Base-by-base conservation (phyloP, 30 jellyfish, hydroid and myxozoan genomes). In the Hydra vulgaris region DNA sequence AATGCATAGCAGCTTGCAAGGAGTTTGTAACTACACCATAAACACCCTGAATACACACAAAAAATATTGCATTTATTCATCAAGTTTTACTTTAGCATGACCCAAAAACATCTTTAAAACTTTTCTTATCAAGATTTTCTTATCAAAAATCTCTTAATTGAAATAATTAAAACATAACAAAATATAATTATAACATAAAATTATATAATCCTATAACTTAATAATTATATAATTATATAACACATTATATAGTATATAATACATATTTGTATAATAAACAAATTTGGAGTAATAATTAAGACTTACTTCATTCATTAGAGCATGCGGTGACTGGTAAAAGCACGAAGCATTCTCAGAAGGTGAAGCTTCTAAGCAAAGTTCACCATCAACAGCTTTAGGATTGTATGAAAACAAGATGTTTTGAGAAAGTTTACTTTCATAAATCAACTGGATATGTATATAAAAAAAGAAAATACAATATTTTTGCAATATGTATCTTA, bases 311-410 rank as follows among this genome's bases (percentile, higher is more conserved):
- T 85, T 89, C 97, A 90, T 90, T 27, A 90, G 77, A n/a, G 97
- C 97, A 77, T 87, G 97, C 0, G 97, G 83, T 4, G 88, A 55
- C 53, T 86, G 91, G 81, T 80, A 66, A 85, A 90, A 90, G 68
- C 86, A 90, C 66, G 66, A 24, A 27, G 77, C 89, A 53, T 81
- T 81, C 80, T 90, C 97, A 72, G 85, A 73, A 22, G 97, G 95
- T 17, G 97, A 90, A 7, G 97, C 86, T 70, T 90, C 97, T 25
- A 90, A 86, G 69, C 97, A 90, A 74, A 83, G 27, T 73, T 85
- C 96, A 12, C 89, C 89, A 66, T 90, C 97, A 27, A 90, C 92
- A 7, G 97, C 97, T 82, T 90, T 90, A 17, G 97, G 97, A 85
- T 90, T 90, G 90, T 85, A 90, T 18, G 97, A 85, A 53, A 90